Conservation (phyloP, 2,797 vertebrate genomes). For the Anableps anableps region DNA sequence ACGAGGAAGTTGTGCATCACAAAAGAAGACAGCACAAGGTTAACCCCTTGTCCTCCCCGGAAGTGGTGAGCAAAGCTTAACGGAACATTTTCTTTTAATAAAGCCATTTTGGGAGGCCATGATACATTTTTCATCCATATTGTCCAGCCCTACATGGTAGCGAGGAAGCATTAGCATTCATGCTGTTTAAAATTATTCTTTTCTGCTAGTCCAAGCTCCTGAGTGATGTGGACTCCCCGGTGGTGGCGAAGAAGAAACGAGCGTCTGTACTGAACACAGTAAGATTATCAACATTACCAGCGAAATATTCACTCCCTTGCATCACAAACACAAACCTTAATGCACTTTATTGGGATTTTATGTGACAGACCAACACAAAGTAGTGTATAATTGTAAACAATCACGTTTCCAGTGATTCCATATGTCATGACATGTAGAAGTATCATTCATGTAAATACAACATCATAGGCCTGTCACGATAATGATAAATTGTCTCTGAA, state of each 20-base stretch:
- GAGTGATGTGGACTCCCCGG: constrained; percentile 73
- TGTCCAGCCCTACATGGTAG: too few species aligned
- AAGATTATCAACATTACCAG: constrained; percentile 16
- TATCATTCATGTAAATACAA: background rate
- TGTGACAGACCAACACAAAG: background rate
- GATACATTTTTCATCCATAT: too few species aligned
- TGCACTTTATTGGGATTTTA: too few species aligned
- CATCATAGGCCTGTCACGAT: too few species aligned
- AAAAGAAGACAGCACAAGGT: constrained; percentile 57
- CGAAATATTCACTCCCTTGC: too few species aligned
- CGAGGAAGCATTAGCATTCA: background rate
- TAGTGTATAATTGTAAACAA: too few species aligned
- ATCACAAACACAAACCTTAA: too few species aligned
- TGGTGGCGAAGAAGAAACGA: constrained; percentile 66
- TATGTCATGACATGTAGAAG: background rate
- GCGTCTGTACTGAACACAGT: constrained; percentile 59
- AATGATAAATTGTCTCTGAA: too few species aligned
- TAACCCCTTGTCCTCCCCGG: constrained; percentile 71
- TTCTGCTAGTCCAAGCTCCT: constrained; percentile 53
- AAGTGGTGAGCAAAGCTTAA: constrained; percentile 54
- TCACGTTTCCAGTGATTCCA: too few species aligned
- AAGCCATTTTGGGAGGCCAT: background rate
- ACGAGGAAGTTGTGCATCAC: constrained; percentile 67
- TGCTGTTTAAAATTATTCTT: background rate
- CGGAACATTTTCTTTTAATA: background rate